phyloP scores from a whole-genome alignment of 2,113 vertebrate species.

The Embiotoca jacksoni region DNA sequence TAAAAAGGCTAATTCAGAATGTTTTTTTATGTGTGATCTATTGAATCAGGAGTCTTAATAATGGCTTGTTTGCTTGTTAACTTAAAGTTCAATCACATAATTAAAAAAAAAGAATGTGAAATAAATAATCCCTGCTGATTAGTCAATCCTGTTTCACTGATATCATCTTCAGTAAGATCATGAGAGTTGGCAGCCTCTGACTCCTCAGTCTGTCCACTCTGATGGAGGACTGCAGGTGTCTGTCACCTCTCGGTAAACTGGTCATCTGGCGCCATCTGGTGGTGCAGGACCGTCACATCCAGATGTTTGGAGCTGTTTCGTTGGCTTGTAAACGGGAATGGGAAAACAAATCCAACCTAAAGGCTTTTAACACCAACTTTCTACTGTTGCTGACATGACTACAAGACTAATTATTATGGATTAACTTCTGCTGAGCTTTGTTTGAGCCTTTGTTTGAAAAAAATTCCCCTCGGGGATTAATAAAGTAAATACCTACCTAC shows the following conservation, averaged over 20 bases:
- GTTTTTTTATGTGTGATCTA: neutral
- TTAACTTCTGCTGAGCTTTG: too few relatives aligned
- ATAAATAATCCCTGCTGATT: neutral
- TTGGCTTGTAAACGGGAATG: neutral
- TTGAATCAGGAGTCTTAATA: neutral
- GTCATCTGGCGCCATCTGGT: conserved; percentile 61
- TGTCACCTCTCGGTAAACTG: neutral
- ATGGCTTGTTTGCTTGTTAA: neutral
- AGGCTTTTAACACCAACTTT: too few relatives aligned
- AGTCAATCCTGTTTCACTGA: neutral
- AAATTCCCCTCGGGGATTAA: too few relatives aligned
- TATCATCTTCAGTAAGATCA: neutral
- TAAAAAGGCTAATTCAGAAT: neutral
- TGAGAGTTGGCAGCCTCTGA: neutral
- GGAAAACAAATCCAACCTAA: neutral
- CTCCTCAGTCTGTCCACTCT: neutral
- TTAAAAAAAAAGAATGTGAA: neutral
- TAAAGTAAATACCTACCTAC: too few relatives aligned
- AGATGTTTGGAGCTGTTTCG: neutral
- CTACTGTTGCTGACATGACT: too few relatives aligned
- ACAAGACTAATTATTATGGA: too few relatives aligned
- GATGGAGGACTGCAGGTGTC: neutral
- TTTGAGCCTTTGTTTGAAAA: too few relatives aligned
- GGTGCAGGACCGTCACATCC: neutral
- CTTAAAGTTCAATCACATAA: neutral